Conservation (phyloP, 2,888 invertebrate genomes). For the Muschampia plurimacula region DNA sequence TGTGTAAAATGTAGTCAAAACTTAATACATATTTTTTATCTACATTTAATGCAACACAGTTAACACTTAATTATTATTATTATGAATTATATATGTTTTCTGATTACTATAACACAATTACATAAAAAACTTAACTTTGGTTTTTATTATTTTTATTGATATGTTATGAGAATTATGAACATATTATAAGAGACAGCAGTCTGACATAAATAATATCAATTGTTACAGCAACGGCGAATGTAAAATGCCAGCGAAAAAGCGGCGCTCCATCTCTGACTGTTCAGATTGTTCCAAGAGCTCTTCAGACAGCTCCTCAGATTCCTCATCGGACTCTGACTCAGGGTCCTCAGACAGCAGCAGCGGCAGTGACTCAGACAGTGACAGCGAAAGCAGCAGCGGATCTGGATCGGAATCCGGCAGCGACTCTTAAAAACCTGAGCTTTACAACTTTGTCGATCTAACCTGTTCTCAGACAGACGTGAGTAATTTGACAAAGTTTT, state of each 20-base stretch:
- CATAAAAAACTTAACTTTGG: too few species aligned
- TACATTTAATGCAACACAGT: too few species aligned
- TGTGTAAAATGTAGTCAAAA: too few species aligned
- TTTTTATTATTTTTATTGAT: too few species aligned
- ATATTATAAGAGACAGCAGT: background rate
- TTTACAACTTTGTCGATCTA: constrained; percentile 29
- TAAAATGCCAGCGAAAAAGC: constrained; percentile 75
- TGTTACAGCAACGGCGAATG: constrained; percentile 67
- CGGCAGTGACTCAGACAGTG: constrained; percentile 62
- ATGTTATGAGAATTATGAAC: too few species aligned
- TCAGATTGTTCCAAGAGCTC: constrained; percentile 67
- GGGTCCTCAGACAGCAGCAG: constrained; percentile 65
- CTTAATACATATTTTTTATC: too few species aligned
- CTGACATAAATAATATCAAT: background rate
- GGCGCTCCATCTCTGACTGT: constrained; percentile 61
- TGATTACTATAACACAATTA: too few species aligned
- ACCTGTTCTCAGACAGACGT: constrained; percentile 20
- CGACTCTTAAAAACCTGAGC: constrained; percentile 50
- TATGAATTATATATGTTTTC: too few species aligned
- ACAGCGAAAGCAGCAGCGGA: constrained; percentile 55
- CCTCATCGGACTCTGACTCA: constrained; percentile 61
- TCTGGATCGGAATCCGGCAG: constrained; percentile 66
- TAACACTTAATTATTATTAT: too few species aligned
- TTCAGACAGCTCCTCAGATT: constrained; percentile 65
- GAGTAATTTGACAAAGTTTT: constrained; percentile 30